These are phyloP conservation scores for Megalonaias nervosa DNA, from an alignment of 1,140 invertebrate genomes.

Conservation along the genomic window DNA sequence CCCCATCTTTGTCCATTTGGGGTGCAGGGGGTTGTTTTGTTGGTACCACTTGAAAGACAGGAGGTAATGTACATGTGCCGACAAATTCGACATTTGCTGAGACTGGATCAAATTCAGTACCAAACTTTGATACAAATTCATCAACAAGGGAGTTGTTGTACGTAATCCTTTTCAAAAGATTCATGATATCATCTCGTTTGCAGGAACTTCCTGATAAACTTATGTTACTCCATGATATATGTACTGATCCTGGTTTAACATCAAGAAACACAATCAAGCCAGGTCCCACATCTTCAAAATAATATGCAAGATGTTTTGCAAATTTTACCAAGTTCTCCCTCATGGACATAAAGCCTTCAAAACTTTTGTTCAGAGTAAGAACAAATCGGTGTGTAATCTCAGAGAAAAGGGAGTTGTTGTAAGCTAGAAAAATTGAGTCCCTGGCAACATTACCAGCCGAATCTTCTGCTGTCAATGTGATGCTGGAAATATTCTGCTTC, in stretches of 20 bases:
- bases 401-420: constrained; percentile 11
- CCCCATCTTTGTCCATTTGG: neutral
- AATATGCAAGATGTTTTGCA: constrained; percentile 17
- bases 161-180: constrained; percentile 16
- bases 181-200: constrained; percentile 13
- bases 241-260: constrained; percentile 22
- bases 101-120: constrained; percentile 3
- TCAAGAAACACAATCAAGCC: constrained; percentile 20
- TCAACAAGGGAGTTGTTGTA: constrained; percentile 18
- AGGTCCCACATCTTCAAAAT: constrained; percentile 12
- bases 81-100: constrained; percentile 19
- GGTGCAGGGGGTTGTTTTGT: neutral
- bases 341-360: constrained; percentile 1
- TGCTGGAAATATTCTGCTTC: constrained; percentile 17
- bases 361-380: constrained; percentile 21
- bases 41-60: neutral
- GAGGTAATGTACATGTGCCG: constrained; percentile 26
- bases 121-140: constrained; percentile 22
- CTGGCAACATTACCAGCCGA: constrained; percentile 26
- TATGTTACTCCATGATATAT: constrained; percentile 37
- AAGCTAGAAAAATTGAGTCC: constrained; percentile 21
- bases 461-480: constrained; percentile 29
- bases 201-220: constrained; percentile 27
- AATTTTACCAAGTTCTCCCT: constrained; percentile 18
- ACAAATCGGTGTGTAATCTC: constrained; percentile 17